Conservation (phyloP, 1,140 invertebrate species). For the Hydropsyche tenuis region DNA sequence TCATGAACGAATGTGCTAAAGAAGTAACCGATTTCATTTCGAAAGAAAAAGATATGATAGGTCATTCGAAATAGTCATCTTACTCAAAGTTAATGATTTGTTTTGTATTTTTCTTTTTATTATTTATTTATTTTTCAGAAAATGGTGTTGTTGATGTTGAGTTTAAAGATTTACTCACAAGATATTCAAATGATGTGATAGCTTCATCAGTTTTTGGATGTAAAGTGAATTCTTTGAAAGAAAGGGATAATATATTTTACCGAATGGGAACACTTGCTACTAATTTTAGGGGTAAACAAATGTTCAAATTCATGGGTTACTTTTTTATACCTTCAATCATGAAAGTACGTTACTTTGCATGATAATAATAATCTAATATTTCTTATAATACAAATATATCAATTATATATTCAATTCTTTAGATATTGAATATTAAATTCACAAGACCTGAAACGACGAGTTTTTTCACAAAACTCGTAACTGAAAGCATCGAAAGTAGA, state of each 20-base stretch:
- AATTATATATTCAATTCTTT: background rate
- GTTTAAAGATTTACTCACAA: constrained; percentile 56
- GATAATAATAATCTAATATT: background rate
- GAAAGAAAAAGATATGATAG: background rate
- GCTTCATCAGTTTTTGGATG: constrained; percentile 62
- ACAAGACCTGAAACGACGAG: constrained; percentile 43
- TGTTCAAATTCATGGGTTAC: constrained; percentile 51
- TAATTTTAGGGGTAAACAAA: constrained; percentile 51
- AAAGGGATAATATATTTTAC: constrained; percentile 60
- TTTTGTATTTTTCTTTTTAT: constrained; percentile 6
- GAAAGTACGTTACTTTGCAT: constrained; percentile 19
- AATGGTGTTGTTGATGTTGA: constrained; percentile 46
- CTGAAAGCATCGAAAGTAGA: constrained; percentile 57
- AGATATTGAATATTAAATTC: constrained; percentile 33
- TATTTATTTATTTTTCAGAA: background rate
- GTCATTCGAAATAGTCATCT: background rate
- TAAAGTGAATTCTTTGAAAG: constrained; percentile 57
- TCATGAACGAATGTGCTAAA: constrained; percentile 37
- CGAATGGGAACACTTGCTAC: constrained; percentile 55
- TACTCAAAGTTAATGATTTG: too few relatives aligned
- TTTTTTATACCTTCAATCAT: background rate
- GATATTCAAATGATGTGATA: constrained; percentile 62
- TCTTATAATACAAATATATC: background rate
- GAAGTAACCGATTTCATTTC: constrained; percentile 20
- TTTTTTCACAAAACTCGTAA: constrained; percentile 52